A percentile compares a stretch with the other conserved stretches of the same genome.
phyloP scores from a whole-genome alignment of 2,888 invertebrate species.

The Blera fallax region DNA sequence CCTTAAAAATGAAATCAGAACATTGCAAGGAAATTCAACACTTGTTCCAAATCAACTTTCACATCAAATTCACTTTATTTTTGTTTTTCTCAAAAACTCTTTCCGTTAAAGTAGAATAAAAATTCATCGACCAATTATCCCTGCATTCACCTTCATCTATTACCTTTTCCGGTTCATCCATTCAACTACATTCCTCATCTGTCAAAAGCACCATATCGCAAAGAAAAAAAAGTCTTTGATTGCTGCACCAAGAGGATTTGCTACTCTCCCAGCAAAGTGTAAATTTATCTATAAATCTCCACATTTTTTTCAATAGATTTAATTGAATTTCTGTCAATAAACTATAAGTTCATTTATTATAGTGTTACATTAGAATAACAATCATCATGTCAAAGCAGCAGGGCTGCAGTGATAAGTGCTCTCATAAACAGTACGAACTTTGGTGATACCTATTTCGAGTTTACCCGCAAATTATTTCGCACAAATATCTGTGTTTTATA shows the following conservation, averaged over 20 bases:
- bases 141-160: constrained; percentile 10
- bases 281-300: not conserved
- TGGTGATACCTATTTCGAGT: not conserved
- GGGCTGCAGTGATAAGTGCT: constrained; percentile 3
- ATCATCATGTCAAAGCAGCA: not conserved
- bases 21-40: too few species aligned
- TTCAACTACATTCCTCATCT: constrained; percentile 33
- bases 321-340: not conserved
- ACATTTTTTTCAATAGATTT: not conserved
- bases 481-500: not conserved
- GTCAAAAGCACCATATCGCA: constrained; percentile 42
- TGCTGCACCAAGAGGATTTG: constrained; percentile 4
- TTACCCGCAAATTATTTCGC: not conserved
- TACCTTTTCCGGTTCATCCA: constrained; percentile 50
- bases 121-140: not conserved
- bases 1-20: too few species aligned
- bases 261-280: constrained; percentile 8
- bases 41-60: not conserved
- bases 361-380: not conserved
- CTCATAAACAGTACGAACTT: not conserved
- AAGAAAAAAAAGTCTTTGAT: constrained; percentile 28
- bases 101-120: constrained; percentile 38
- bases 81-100: not conserved
- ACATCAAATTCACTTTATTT: not conserved
- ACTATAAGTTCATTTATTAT: not conserved